Evolutionary conservation across 1,140 invertebrate genomes (phyloP), one percentile per base, ranked within the genome.

Genomic region (Lithobius niger): DNA sequence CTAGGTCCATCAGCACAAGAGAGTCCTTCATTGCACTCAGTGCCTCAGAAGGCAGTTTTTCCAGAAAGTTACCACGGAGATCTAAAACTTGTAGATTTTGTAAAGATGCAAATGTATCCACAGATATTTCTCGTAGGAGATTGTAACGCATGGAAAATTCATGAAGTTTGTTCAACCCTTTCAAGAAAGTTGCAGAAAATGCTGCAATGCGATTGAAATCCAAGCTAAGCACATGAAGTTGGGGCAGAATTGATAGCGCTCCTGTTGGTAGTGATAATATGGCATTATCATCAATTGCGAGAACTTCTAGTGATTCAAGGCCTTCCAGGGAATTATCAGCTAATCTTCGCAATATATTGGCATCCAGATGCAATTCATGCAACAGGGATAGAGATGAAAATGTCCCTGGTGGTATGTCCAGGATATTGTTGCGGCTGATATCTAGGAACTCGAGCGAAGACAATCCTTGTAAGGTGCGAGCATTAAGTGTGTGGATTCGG

Each of bases 141-240:
- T 94, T 95, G 57, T 85, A 77, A 0, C 84, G 82, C 18, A 94
- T 67, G 3, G 79, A 79, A 24, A 89, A 66, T 55, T 73, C 67
- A 51, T 68, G 59, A 22, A 72, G 60, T n/a, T 63, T 56, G 40
- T 59, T 62, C 42, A 67, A 64, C 1, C 61, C 59, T 16, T 62
- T 50, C 6, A 74, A 63, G 52, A 69, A 64, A 59, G 87, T 84
- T n/a, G 77, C 77, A 0, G 86, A 88, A 3, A 94, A 67, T 1
- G 86, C 88, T 0, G 86, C 84, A 3, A 95, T 84, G 59, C 88
- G 75, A 68, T 95, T 95, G 65, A 82, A 91, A 58, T 88, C 85
- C 58, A 93, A 66, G 62, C 84, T 81, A 0, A 94, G 73, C 19
- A 79, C 78, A 15, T 76, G 77, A 1, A 95, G 69, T n/a, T 78